Conservation (phyloP, 2,888 invertebrate species). For the Laspeyria flexula region DNA sequence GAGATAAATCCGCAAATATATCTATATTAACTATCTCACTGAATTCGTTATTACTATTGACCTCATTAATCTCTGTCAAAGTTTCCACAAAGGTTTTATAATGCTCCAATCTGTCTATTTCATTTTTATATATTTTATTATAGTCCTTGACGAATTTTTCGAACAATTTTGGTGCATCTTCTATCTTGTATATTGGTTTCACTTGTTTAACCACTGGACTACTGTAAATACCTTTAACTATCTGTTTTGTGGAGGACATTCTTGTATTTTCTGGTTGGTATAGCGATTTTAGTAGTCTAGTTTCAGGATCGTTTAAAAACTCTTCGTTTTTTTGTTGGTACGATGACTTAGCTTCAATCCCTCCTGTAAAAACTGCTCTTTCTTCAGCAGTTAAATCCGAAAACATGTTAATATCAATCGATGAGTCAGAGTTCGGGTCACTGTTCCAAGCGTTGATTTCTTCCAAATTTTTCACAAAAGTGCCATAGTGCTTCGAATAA, state of each 20-base stretch:
- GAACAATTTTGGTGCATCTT: slow-evolving; percentile 41
- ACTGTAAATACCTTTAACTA: too few species aligned
- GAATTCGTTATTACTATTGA: background rate
- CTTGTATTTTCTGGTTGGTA: too few species aligned
- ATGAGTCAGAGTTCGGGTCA: slow-evolving; percentile 39
- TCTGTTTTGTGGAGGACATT: too few species aligned
- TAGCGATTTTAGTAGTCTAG: too few species aligned
- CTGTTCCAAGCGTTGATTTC: slow-evolving; percentile 63
- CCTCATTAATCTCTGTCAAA: background rate
- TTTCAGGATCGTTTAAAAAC: too few species aligned
- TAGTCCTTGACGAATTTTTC: slow-evolving; percentile 46
- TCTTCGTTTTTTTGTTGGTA: too few species aligned
- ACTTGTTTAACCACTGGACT: too few species aligned
- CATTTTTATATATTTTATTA: slow-evolving; percentile 44
- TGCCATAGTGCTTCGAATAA: slow-evolving; percentile 50
- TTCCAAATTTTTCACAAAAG: slow-evolving; percentile 60
- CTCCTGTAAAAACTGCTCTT: too few species aligned
- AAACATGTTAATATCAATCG: slow-evolving; percentile 63
- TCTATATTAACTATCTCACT: background rate
- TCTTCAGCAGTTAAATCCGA: slow-evolving; percentile 57
- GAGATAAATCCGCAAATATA: background rate
- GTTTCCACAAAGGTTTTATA: slow-evolving; percentile 37
- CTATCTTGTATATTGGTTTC: background rate
- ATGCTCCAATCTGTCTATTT: slow-evolving; percentile 43
- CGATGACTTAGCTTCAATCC: too few species aligned